phyloP scores from a whole-genome alignment of 2,888 invertebrate genomes.

The Griposia aprilina region DNA sequence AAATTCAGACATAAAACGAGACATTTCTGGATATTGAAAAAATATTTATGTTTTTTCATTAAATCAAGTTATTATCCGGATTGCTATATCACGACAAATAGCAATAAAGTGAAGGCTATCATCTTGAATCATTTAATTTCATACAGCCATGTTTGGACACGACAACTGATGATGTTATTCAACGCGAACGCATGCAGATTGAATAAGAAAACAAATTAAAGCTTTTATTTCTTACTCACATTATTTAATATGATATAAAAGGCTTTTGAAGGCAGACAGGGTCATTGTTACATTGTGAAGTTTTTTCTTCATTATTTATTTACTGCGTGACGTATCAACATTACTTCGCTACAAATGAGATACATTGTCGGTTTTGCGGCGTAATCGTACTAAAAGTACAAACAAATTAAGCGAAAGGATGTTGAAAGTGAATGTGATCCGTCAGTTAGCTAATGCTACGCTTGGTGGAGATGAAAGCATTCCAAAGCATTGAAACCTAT shows the following conservation, averaged over 20 bases:
- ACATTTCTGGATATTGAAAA: constrained; percentile 3
- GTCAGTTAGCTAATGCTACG: constrained; percentile 71
- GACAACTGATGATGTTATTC: constrained; percentile 30
- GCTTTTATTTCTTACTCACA: constrained; percentile 30
- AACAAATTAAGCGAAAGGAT: constrained; percentile 76
- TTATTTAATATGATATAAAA: constrained; percentile 39
- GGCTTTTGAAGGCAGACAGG: constrained; percentile 26
- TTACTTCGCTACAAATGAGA: constrained; percentile 30
- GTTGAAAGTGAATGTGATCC: constrained; percentile 81
- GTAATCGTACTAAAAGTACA: constrained; percentile 49
- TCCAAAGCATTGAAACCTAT: constrained; percentile 74
- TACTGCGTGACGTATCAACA: constrained; percentile 10
- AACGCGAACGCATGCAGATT: constrained; percentile 26
- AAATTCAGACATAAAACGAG: neutral
- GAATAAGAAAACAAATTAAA: constrained; percentile 24
- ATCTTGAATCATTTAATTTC: constrained; percentile 17
- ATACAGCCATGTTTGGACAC: constrained; percentile 20
- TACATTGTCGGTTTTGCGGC: constrained; percentile 21
- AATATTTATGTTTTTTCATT: constrained; percentile 1
- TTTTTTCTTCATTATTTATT: constrained; percentile 14
- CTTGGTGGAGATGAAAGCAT: constrained; percentile 74
- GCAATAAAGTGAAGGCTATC: constrained; percentile 21
- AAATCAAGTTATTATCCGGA: constrained; percentile 7
- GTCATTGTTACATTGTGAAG: constrained; percentile 28
- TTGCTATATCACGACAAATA: neutral